phyloP scores from a whole-genome alignment of 1,140 invertebrate species.

The Olivierus martensii region DNA sequence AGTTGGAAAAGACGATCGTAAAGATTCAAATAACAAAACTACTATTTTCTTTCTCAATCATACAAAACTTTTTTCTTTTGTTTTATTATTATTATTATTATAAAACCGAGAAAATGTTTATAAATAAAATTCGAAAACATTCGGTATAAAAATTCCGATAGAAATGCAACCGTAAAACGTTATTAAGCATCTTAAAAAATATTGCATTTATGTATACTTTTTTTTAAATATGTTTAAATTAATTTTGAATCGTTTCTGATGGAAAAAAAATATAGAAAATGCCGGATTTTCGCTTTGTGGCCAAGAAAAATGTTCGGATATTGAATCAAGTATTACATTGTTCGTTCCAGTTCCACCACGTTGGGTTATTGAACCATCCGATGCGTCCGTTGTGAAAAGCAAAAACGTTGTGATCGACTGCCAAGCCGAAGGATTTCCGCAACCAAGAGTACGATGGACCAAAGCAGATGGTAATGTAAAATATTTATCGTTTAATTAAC shows the following conservation, averaged over 20 bases:
- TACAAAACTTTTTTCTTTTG: neutral
- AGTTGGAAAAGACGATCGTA: neutral
- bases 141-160: too few species aligned
- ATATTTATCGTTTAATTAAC: too few species aligned
- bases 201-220: too few species aligned
- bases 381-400: conserved; percentile 31
- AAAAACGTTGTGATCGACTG: conserved; percentile 29
- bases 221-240: neutral
- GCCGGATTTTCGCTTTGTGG: neutral
- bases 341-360: conserved; percentile 31
- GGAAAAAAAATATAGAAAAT: neutral
- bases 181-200: too few species aligned
- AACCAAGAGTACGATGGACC: conserved; percentile 32
- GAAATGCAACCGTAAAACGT: too few species aligned
- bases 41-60: neutral
- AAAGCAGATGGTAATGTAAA: conserved; percentile 22
- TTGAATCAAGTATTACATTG: neutral
- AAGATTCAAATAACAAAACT: neutral
- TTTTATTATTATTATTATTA: neutral
- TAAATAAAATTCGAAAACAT: too few species aligned
- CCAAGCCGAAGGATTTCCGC: conserved; percentile 32
- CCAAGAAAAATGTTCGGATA: neutral
- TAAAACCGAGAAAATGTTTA: too few species aligned
- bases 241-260: neutral
- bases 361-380: conserved; percentile 33